Base-by-base conservation (phyloP, 2,113 vertebrate species). In the Phalacrocorax aristotelis region DNA sequence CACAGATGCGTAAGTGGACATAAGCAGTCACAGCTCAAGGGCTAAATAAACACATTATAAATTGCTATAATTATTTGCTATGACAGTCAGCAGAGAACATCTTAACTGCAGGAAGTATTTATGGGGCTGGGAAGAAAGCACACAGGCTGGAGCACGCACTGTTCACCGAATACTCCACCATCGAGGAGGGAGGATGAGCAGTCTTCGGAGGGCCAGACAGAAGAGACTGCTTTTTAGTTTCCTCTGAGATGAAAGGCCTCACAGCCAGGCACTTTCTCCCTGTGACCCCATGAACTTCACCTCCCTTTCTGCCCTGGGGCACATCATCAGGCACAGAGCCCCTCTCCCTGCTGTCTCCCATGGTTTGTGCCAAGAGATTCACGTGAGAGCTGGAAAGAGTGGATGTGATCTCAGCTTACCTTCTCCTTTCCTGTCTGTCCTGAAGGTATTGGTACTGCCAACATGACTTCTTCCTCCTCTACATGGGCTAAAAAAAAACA, bases 71-170 rank as follows among this genome's bases (percentile, higher is more conserved):
- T 77, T 93, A 89, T 75, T 74, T 81, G 52, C 49, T 89, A 3
- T 78, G 88, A 93, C 86, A 92, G 71, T 46, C 26, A 90, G 55
- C 70, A 94, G 68, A 83, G 55, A 89, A 36, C 10, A 89, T 60
- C n/a, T 92, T 69, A 82, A 90, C 38, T 0, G 2, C 54, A 54
- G 69, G 60, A 68, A 54, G n/a, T 13, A 51, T 95, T 94, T 55
- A 62, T 20, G 51, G 51, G n/a, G 13, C 57, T 83, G 57, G 54
- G 51, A 66, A 60, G 68, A 81, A 58, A 74, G 66, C 61, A 54
- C 22, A 2, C 7, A n/a, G 64, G 58, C 79, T 77, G 78, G 46
- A 84, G 62, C 3, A 1, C 4, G 18, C 25, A 11, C 48, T 17
- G 21, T 7, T 83, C 75, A 25, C 44, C 6, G 2, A 19, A 34